Percentiles rank a stretch among this genome's conserved stretches.
Conservation (phyloP, 2,797 vertebrate species). For the Euthynnus affinis region DNA sequence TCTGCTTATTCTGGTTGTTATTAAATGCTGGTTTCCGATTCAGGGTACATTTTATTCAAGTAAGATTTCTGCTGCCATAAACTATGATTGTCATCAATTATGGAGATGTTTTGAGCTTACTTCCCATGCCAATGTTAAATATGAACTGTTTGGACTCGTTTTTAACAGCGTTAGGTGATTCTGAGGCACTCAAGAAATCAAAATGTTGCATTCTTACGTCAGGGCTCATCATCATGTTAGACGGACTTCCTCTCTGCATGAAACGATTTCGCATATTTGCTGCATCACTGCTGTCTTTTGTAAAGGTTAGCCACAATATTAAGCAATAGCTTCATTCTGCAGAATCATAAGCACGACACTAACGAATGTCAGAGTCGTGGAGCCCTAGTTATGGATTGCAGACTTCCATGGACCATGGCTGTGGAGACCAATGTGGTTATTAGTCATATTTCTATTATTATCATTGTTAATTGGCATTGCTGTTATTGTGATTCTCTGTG, state of each 20-base stretch:
- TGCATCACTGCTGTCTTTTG: background rate
- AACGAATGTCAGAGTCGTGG: too few relatives aligned
- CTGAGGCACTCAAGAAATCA: background rate
- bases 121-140: too few relatives aligned
- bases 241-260: background rate
- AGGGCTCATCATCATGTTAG: background rate
- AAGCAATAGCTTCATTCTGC: too few relatives aligned
- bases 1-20: slow-evolving; percentile 1
- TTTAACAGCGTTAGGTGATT: too few relatives aligned
- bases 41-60: background rate
- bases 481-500: too few relatives aligned
- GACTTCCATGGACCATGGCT: too few relatives aligned
- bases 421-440: too few relatives aligned
- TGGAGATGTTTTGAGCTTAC: background rate
- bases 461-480: too few relatives aligned
- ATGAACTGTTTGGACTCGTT: too few relatives aligned
- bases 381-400: too few relatives aligned
- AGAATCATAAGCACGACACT: too few relatives aligned
- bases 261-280: background rate
- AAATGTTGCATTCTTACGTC: background rate
- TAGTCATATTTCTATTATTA: too few relatives aligned
- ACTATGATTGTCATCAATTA: background rate
- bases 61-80: background rate
- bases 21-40: background rate
- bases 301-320: background rate